phyloP scores from a whole-genome alignment of 2,888 invertebrate species.

The Chirona hameri region DNA sequence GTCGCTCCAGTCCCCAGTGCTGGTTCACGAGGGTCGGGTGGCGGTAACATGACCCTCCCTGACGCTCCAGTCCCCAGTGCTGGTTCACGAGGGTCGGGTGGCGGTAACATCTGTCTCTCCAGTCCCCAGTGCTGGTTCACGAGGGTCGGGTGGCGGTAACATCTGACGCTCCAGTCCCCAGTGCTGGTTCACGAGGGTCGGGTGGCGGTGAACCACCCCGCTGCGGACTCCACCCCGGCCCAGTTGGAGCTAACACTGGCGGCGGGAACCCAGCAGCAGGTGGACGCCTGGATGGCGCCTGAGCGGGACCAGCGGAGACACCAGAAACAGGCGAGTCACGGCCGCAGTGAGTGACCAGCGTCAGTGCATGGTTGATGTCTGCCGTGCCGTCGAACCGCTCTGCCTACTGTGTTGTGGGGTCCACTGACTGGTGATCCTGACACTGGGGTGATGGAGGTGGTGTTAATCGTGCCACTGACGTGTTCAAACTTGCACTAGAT shows the following conservation, averaged over 20 bases:
- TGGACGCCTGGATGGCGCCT: background rate
- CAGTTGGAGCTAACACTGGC: background rate
- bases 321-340: background rate
- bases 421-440: no score
- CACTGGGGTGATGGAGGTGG: no score
- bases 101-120: background rate
- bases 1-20: no score
- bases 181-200: slow-evolving; percentile 4
- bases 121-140: background rate
- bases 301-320: background rate
- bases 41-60: no score
- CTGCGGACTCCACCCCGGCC: background rate
- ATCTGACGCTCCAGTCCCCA: background rate
- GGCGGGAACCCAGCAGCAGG: background rate
- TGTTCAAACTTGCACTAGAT: no score
- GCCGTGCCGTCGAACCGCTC: no score
- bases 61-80: background rate
- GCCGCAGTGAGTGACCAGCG: no score
- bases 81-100: background rate
- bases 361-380: no score
- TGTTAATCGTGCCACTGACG: no score
- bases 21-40: no score
- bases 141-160: background rate
- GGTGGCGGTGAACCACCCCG: slow-evolving; percentile 5
- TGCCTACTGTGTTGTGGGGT: no score